Conservation (phyloP, 2,888 invertebrate species). For the Nymphalis polychloros region DNA sequence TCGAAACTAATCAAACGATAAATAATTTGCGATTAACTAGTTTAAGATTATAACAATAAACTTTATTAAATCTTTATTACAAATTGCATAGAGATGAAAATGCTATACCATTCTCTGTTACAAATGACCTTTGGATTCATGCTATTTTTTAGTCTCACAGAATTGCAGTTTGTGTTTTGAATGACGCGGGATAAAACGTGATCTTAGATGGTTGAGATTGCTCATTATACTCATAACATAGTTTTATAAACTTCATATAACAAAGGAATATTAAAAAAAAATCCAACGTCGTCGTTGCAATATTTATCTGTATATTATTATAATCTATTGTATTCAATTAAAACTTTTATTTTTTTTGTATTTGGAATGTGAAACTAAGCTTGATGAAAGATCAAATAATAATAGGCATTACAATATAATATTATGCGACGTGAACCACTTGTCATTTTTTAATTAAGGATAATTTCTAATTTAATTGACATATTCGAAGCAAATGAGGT, state of each 20-base stretch:
- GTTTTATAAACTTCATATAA: slow-evolving; percentile 2
- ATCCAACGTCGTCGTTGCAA: too few species aligned
- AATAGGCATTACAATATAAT: not conserved
- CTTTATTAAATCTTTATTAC: slow-evolving; percentile 19
- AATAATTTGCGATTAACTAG: slow-evolving; percentile 10
- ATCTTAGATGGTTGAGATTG: slow-evolving; percentile 1
- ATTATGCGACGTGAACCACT: not conserved
- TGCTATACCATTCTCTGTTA: slow-evolving; percentile 20
- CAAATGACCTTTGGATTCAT: slow-evolving; percentile 31
- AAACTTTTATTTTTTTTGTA: not conserved
- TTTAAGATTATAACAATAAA: slow-evolving; percentile 5
- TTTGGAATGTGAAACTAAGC: too few species aligned
- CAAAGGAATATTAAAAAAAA: not conserved
- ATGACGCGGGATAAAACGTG: slow-evolving; percentile 13
- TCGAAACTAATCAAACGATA: slow-evolving; percentile 9
- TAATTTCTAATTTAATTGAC: not conserved
- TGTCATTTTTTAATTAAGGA: not conserved
- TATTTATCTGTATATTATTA: not conserved
- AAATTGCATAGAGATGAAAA: slow-evolving; percentile 12
- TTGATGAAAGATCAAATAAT: too few species aligned
- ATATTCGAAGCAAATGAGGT: not conserved
- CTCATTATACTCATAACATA: not conserved
- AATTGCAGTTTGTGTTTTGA: slow-evolving; percentile 13
- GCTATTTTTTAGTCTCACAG: slow-evolving; percentile 32
- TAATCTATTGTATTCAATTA: not conserved